Percentiles rank a stretch among this genome's conserved stretches.
Evolutionary conservation across 2,888 invertebrate genomes (phyloP).

Genomic region (Epsilonema sp.): DNA sequence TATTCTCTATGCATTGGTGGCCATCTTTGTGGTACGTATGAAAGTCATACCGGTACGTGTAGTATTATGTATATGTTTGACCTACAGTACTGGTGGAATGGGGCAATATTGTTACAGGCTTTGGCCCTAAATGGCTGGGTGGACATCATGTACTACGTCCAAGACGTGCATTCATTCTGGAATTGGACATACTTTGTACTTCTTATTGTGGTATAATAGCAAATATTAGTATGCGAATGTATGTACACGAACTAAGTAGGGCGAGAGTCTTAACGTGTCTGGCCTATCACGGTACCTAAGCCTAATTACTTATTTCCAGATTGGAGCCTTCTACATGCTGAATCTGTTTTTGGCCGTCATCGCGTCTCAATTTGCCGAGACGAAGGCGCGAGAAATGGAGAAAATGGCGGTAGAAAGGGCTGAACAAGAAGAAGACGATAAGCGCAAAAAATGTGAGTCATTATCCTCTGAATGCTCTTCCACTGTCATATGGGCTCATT

Average conservation of each 20-base stretch:
- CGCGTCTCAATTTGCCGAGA: not conserved
- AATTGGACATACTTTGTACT: not conserved
- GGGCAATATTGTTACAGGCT: too few species aligned
- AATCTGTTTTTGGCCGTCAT: not conserved
- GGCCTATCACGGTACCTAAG: too few species aligned
- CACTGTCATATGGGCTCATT: too few species aligned
- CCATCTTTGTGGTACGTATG: conserved; percentile 82
- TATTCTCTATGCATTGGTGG: conserved; percentile 98
- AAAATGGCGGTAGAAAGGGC: not conserved
- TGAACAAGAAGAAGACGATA: not conserved
- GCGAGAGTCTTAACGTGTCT: too few species aligned
- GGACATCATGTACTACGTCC: not conserved
- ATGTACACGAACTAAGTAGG: too few species aligned
- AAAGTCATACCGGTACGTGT: too few species aligned
- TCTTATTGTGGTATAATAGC: not conserved
- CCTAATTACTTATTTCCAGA: too few species aligned
- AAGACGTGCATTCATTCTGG: not conserved
- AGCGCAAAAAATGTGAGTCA: too few species aligned
- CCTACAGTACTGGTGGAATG: too few species aligned
- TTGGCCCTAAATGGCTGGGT: not conserved
- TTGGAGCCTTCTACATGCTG: not conserved
- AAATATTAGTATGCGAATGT: too few species aligned
- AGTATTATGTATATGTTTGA: too few species aligned
- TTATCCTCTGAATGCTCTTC: too few species aligned
- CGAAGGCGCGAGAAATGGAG: not conserved